Evolutionary conservation across 2,797 vertebrate genomes (phyloP), one percentile per base, ranked within the genome.

Genomic region (Brachymystax lenok): DNA sequence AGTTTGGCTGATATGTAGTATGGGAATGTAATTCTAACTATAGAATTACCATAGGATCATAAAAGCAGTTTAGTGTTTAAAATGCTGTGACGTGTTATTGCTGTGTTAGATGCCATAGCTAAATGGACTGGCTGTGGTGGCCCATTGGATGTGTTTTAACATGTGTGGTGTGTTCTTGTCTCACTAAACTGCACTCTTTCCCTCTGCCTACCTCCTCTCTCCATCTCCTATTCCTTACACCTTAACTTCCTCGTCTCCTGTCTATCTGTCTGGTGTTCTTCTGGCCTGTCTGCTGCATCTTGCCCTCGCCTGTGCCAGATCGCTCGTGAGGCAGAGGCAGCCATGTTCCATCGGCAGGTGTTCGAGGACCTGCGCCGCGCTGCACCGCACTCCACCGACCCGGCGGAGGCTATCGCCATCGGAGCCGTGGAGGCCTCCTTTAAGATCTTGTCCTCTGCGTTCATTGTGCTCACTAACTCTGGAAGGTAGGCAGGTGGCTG

Each of bases 321-420:
- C 88, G 98, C 98, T 87, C 98, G 97, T 72, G 98, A 99, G 93
- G 98, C 98, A 77, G 98, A 99, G 93, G 98, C 98, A 13, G 98
- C 98, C 93, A 97, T 97, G 96, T 99, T 97, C 95, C 98, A 99
- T 91, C 96, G 96, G 90, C 98, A 98, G 91, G 95, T 99, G 95
- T 99, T 99, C 86, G 97, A 99, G 95, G 97, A 99, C 85, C 96
- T 99, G 91, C 96, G 98, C 51, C 97, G 97, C 59, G 94, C 95
- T 90, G 93, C 90, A 81, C 91, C 94, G 73, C 86, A 90, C 88
- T 95, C 92, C 92, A 96, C 91, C 85, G 97, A 98, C 88, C 94
- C 94, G 50, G 94, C 95, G 17, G 98, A 99, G 87, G 98, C 98
- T 85, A 97, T 99, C 94, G 98, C 98, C 81, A 95, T 95, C 56